A percentile compares a stretch with the other conserved stretches of the same genome.
These are phyloP conservation scores for Ormyrus thymus DNA, from an alignment of 2,888 invertebrate species.

Conservation along the genomic window DNA sequence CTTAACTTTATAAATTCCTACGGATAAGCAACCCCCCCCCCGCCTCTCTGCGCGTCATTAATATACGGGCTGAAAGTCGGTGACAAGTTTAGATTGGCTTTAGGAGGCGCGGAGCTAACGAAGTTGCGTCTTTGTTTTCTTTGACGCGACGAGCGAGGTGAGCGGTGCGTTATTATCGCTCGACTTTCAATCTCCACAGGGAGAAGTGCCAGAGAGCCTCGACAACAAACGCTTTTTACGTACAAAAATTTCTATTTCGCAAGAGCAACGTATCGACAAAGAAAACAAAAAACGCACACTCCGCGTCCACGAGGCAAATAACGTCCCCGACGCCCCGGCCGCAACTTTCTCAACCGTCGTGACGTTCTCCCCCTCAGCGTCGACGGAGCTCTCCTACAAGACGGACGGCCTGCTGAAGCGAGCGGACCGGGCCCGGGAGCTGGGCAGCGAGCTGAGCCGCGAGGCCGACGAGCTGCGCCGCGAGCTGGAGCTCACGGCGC, in stretches of 20 bases:
- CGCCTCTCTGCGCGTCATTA: not conserved
- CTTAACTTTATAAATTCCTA: constrained; percentile 35
- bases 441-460: constrained; percentile 78
- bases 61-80: constrained; percentile 30
- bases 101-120: not conserved
- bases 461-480: constrained; percentile 79
- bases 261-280: no score
- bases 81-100: constrained; percentile 41
- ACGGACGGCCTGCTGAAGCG: constrained; percentile 78
- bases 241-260: no score
- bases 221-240: no score
- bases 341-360: no score
- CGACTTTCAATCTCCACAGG: no score
- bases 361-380: constrained; percentile 76
- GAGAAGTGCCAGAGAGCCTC: no score
- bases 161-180: no score
- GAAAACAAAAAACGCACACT: no score
- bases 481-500: constrained; percentile 79
- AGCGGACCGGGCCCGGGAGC: constrained; percentile 77
- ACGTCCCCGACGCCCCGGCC: no score
- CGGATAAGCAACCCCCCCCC: constrained; percentile 13
- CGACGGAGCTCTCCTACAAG: constrained; percentile 78
- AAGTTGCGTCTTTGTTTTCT: constrained; percentile 13
- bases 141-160: not conserved
- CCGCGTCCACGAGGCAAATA: no score